Base-by-base conservation (phyloP, 2,888 invertebrate genomes). In the Marronus borbonicus region DNA sequence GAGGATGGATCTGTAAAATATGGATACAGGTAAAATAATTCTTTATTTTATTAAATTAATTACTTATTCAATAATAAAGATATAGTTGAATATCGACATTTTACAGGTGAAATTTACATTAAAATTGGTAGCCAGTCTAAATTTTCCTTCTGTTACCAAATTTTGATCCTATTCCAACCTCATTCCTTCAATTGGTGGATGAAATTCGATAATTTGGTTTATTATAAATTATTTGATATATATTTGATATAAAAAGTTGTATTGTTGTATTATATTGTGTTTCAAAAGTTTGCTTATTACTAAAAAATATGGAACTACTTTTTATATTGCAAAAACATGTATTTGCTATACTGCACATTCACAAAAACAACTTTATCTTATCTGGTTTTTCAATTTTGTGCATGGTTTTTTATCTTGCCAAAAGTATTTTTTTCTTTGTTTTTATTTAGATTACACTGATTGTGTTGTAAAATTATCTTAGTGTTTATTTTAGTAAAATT, bases 21-120 rank as follows among this genome's bases (percentile, higher is more conserved):
- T 87, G 93, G 93, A 77, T 95, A 94, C 90, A 94, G 96, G 97
- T 97, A 93, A 92, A 91, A 85, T 80, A 20, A 60, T 60, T 20
- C 4, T 24, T 12, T 28, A 60, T 58, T 68, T 20, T 20, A n/a
- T 20, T 58, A 20, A 58, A n/a, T 55, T 76, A 52, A 36, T 4
- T 36, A 78, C 20, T 75, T 50, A 58, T 2, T 24, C 2, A 24
- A 24, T 24, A 24, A 1, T 69, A 72, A 65, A 77, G 17, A 76
- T 12, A 58, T 12, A 52, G 62, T 49, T 49, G n/a, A 31, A 65
- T 39, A 55, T 64, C 12, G 24, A 60, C 24, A 75, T 55, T 31
- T 65, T 75, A 55, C 44, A 75, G 52, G 75, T 69, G 7, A 76
- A 52, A 76, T 44, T 78, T 69, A 44, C 14, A 68, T 68, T 24